Conservation (phyloP, 2,113 vertebrate species). For the Lepidothrix coronata region DNA sequence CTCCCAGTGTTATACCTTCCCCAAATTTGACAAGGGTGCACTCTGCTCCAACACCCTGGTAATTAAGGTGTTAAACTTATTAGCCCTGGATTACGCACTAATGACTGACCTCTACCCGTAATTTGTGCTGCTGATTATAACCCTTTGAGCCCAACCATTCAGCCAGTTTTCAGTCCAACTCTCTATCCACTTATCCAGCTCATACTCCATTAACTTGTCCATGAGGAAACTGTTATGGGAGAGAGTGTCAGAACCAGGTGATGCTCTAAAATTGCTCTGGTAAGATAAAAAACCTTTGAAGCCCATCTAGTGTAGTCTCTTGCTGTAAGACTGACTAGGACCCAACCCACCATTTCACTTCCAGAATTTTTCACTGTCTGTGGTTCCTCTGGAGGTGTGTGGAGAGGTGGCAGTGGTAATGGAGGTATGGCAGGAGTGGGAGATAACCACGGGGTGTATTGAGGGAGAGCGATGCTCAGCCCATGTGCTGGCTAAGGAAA, state of each 20-base stretch:
- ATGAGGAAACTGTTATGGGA: background rate
- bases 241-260: background rate
- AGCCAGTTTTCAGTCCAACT: background rate
- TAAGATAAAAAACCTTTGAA: background rate
- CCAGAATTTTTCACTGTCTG: background rate
- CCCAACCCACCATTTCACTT: background rate
- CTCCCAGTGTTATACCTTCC: background rate
- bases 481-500: background rate
- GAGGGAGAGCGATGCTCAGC: background rate
- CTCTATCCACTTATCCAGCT: background rate
- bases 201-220: background rate
- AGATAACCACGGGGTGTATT: rapidly evolving
- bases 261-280: background rate
- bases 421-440: background rate
- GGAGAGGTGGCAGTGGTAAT: background rate
- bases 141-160: background rate
- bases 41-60: background rate
- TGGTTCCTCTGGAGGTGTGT: background rate
- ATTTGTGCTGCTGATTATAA: background rate
- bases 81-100: background rate
- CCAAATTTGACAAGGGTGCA: rapidly evolving
- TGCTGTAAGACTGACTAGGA: background rate
- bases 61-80: background rate
- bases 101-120: rapidly evolving
- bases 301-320: background rate